Evolutionary conservation across 2,888 invertebrate species (phyloP).

Genomic region (Zhuqinia jingwanae): DNA sequence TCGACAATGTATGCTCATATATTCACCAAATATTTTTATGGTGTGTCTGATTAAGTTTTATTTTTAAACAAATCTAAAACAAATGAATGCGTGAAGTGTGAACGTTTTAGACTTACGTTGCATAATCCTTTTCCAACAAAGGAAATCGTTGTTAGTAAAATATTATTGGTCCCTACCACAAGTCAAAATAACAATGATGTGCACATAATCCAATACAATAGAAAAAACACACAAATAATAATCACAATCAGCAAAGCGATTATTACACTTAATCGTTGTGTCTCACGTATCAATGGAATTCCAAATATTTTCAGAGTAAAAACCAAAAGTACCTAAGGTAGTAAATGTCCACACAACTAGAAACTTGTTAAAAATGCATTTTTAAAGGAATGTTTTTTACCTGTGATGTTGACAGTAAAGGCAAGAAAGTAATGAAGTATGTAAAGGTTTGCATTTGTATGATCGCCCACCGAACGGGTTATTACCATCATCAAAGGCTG

Average conservation of each 20-base stretch:
- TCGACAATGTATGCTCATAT: too few species aligned
- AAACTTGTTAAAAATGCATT: slow-evolving; percentile 7
- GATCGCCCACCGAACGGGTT: slow-evolving; percentile 36
- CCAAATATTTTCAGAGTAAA: not conserved
- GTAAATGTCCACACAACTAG: not conserved
- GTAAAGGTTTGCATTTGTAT: not conserved
- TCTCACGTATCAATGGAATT: slow-evolving; percentile 18
- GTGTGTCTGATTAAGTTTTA: too few species aligned
- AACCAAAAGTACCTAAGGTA: not conserved
- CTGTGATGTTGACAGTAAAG: not conserved
- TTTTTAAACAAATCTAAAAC: too few species aligned
- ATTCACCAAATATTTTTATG: too few species aligned
- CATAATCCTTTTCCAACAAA: too few species aligned
- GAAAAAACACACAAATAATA: too few species aligned
- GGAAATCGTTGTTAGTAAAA: too few species aligned
- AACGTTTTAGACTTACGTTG: too few species aligned
- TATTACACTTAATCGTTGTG: slow-evolving; percentile 17
- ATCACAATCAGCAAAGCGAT: slow-evolving; percentile 19
- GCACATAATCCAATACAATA: not conserved
- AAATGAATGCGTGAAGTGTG: too few species aligned
- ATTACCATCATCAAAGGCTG: too few species aligned
- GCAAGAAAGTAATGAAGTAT: not conserved
- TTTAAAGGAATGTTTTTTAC: not conserved
- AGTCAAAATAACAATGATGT: not conserved
- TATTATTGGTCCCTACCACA: too few species aligned